A percentile compares a stretch with the other conserved stretches of the same genome.
Evolutionary conservation across 2,888 invertebrate genomes (phyloP).

Genomic region (Anoplius nigerrimus): DNA sequence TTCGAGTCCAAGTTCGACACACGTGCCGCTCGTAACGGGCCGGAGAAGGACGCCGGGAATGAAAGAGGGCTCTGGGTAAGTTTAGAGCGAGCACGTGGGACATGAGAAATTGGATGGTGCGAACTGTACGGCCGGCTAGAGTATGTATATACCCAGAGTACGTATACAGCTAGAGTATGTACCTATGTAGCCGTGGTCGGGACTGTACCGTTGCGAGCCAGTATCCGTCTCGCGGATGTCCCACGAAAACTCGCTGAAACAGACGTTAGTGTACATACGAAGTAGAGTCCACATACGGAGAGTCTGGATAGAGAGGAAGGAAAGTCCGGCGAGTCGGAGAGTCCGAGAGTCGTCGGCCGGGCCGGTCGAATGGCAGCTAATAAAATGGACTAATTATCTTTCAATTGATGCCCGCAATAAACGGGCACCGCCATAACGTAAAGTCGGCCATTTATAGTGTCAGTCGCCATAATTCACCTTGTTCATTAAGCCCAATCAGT

Average conservation of each 20-base stretch:
- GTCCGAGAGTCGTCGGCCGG: background rate
- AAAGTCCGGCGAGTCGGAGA: too few relatives aligned
- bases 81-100: too few relatives aligned
- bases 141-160: too few relatives aligned
- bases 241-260: too few relatives aligned
- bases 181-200: too few relatives aligned
- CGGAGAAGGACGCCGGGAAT: background rate
- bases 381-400: constrained; percentile 34
- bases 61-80: too few relatives aligned
- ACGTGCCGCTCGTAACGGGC: background rate
- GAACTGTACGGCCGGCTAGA: background rate
- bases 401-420: constrained; percentile 36
- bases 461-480: constrained; percentile 39
- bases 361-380: constrained; percentile 16
- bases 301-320: too few relatives aligned
- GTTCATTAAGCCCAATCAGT: constrained; percentile 38
- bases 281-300: too few relatives aligned
- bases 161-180: too few relatives aligned
- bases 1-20: constrained; percentile 9
- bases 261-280: too few relatives aligned
- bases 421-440: constrained; percentile 30
- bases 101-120: background rate
- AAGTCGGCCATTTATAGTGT: constrained; percentile 35
- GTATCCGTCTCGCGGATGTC: too few relatives aligned
- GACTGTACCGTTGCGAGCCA: too few relatives aligned